These are phyloP conservation scores for Toxostoma redivivum DNA, from an alignment of 2,113 vertebrate species.

Conservation along the genomic window DNA sequence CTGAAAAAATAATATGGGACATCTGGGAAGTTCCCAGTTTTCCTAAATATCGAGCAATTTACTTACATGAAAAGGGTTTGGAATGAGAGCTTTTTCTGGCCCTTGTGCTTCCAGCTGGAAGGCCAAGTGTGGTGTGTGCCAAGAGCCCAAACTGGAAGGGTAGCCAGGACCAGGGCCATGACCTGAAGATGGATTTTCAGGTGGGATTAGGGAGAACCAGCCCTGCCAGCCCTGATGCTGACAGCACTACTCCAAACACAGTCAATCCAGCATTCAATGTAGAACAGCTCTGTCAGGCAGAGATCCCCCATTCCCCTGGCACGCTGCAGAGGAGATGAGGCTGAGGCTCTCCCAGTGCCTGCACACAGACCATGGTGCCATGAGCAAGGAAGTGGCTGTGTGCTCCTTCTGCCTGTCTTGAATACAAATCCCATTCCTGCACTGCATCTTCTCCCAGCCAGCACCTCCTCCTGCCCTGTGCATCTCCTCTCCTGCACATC, in stretches of 20 bases:
- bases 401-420: background rate
- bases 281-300: background rate
- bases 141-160: background rate
- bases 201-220: background rate
- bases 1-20: background rate
- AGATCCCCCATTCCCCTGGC: too few relatives aligned
- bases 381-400: background rate
- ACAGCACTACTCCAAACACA: background rate
- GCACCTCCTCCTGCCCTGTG: background rate
- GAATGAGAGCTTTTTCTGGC: background rate
- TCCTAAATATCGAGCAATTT: background rate
- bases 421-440: background rate
- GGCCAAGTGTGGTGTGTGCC: accelerated
- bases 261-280: background rate
- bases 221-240: background rate
- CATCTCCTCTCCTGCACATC: background rate
- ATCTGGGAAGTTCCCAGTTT: background rate
- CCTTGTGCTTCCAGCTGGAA: background rate
- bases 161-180: background rate
- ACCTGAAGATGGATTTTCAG: background rate
- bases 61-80: background rate
- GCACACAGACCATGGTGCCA: background rate
- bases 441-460: background rate
- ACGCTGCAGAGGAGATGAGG: accelerated
- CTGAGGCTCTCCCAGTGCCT: background rate